Evolutionary conservation across 2,113 vertebrate genomes (phyloP).

Genomic region (Pionites leucogaster): DNA sequence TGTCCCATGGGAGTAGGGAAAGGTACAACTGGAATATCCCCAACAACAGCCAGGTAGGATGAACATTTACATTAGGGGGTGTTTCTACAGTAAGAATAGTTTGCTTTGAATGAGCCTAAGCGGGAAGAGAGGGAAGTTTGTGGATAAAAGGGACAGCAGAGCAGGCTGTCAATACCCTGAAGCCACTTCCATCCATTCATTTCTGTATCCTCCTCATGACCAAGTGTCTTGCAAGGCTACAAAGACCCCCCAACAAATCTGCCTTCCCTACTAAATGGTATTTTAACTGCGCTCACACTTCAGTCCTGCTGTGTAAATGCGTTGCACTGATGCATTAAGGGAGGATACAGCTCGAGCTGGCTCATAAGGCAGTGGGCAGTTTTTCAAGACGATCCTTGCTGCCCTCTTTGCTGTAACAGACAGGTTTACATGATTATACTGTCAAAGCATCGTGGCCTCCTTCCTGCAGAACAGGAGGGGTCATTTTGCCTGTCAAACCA

Average conservation of each 20-base stretch:
- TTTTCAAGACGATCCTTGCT: not conserved
- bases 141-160: not conserved
- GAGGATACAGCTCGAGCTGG: rapidly evolving
- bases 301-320: no score
- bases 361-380: not conserved
- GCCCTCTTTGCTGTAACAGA: not conserved
- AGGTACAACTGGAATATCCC: not conserved
- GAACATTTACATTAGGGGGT: not conserved
- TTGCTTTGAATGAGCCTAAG: not conserved
- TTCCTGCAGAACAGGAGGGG: not conserved
- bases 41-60: not conserved
- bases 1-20: not conserved
- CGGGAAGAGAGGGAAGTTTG: not conserved
- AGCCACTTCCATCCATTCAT: not conserved
- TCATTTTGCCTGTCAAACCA: not conserved
- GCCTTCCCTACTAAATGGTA: not conserved
- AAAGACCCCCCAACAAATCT: not conserved
- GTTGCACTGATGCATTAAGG: not conserved
- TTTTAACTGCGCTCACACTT: not conserved
- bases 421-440: not conserved
- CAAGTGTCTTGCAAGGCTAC: not conserved
- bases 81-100: not conserved
- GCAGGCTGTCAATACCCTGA: rapidly evolving
- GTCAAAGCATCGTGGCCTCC: not conserved
- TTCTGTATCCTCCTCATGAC: not conserved